Base-by-base conservation (phyloP, 1,140 invertebrate species). In the Mactra quadrangularis region DNA sequence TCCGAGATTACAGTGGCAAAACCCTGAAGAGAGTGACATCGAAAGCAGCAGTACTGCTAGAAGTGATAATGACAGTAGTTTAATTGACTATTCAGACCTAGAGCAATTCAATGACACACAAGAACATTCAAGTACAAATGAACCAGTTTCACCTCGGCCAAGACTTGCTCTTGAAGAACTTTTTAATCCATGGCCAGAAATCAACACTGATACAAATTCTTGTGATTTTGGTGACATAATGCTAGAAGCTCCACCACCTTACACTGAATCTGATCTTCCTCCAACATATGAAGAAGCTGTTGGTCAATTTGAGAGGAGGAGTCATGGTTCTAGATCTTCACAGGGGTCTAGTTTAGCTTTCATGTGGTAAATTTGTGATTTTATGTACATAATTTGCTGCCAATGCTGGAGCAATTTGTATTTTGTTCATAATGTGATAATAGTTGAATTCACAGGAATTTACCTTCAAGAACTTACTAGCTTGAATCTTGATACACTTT, bases 291-390 rank as follows among this genome's bases (percentile, higher is more conserved):
- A 81, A 33, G 77, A 81, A 22, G 77, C 77, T n/a, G 52, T 81
- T 3, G 60, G 45, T 22, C 35, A 50, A 38, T 35, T 50, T 17
- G 77, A 81, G 11, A 55, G 77, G 53, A 6, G 53, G 22, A 81
- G 77, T 38, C 60, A 38, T n/a, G 50, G 62, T 2, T 71, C 47
- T 50, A 52, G 77, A 50, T 81, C 77, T 1, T 70, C 77, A 11
- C 22, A 62, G 9, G 31, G 31, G 1, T 78, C 76, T 17, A 81
- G 52, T 45, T 50, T 81, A 29, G 77, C 77, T 33, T 59, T 81
- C 60, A 81, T 81, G 64, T 81, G 77, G 77, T 81, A 15, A 41
- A n/a, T n/a, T n/a, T n/a, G n/a, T n/a, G n/a, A n/a, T n/a, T n/a
- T n/a, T n/a, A n/a, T n/a, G n/a, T n/a, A n/a, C n/a, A n/a, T n/a